phyloP scores from a whole-genome alignment of 2,888 invertebrate genomes.

The Lissonota sp. region DNA sequence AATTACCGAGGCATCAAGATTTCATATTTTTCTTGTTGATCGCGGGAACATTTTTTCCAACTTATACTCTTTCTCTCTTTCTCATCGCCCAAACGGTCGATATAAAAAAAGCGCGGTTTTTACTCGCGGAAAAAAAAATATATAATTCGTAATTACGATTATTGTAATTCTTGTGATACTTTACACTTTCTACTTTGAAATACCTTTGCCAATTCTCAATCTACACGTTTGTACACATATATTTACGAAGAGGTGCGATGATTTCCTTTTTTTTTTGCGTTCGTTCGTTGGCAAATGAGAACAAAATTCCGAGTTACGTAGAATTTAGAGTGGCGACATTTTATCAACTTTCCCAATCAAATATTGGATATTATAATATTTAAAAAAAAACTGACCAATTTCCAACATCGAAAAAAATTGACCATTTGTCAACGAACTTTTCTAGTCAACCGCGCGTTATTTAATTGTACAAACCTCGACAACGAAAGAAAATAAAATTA shows the following conservation, averaged over 20 bases:
- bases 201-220: slow-evolving; percentile 76
- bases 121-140: slow-evolving; percentile 61
- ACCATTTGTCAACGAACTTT: slow-evolving; percentile 73
- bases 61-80: not conserved
- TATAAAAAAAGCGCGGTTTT: slow-evolving; percentile 44
- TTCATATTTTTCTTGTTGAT: slow-evolving; percentile 31
- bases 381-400: slow-evolving; percentile 69
- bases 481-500: slow-evolving; percentile 67
- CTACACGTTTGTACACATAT: slow-evolving; percentile 50
- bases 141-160: slow-evolving; percentile 71
- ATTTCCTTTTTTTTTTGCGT: slow-evolving; percentile 55
- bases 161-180: slow-evolving; percentile 82
- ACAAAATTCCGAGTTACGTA: not conserved
- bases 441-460: slow-evolving; percentile 55
- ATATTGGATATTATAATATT: slow-evolving; percentile 6
- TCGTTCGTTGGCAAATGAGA: slow-evolving; percentile 68
- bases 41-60: not conserved
- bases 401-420: slow-evolving; percentile 74
- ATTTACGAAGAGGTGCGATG: slow-evolving; percentile 3
- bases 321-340: not conserved
- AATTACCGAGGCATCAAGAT: slow-evolving; percentile 61
- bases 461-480: slow-evolving; percentile 65
- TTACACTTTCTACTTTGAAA: slow-evolving; percentile 81
- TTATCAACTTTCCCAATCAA: not conserved
- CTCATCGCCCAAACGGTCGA: not conserved